A percentile compares a stretch with the other conserved stretches of the same genome.
Conservation (phyloP, 1,140 invertebrate species). For the Micrasema minimum region DNA sequence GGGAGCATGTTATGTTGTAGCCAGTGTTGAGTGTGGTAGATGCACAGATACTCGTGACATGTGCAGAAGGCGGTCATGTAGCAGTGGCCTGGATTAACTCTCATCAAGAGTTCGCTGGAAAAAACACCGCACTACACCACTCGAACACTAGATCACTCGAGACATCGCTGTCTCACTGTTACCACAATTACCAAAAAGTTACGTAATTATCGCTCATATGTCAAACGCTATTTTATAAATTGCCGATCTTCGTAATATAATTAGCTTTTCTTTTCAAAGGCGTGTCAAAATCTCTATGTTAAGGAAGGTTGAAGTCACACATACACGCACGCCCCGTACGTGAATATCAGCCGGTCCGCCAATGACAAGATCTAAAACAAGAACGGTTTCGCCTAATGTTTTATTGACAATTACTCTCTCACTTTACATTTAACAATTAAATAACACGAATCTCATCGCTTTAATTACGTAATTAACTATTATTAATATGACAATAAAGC, state of each 20-base stretch:
- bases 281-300: conserved; percentile 41
- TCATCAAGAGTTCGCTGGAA: conserved; percentile 37
- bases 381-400: conserved; percentile 40
- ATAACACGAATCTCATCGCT: conserved; percentile 37
- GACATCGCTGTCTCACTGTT: conserved; percentile 41
- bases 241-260: conserved; percentile 39
- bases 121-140: conserved; percentile 26
- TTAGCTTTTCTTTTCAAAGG: conserved; percentile 43
- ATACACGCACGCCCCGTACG: conserved; percentile 44
- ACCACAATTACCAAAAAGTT: conserved; percentile 47
- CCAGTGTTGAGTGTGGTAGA: conserved; percentile 35
- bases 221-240: conserved; percentile 44
- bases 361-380: conserved; percentile 46
- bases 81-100: conserved; percentile 41
- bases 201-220: conserved; percentile 48
- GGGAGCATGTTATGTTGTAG: conserved; percentile 40
- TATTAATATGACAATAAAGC: conserved; percentile 38
- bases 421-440: conserved; percentile 36
- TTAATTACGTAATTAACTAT: conserved; percentile 25
- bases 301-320: conserved; percentile 40
- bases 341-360: conserved; percentile 46
- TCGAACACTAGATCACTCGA: conserved; percentile 38
- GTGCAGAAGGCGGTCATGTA: conserved; percentile 44
- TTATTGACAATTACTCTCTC: conserved; percentile 43
- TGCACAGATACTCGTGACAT: conserved; percentile 41